Conservation (phyloP, 2,888 invertebrate genomes). For the Cordylochernes scorpioides region DNA sequence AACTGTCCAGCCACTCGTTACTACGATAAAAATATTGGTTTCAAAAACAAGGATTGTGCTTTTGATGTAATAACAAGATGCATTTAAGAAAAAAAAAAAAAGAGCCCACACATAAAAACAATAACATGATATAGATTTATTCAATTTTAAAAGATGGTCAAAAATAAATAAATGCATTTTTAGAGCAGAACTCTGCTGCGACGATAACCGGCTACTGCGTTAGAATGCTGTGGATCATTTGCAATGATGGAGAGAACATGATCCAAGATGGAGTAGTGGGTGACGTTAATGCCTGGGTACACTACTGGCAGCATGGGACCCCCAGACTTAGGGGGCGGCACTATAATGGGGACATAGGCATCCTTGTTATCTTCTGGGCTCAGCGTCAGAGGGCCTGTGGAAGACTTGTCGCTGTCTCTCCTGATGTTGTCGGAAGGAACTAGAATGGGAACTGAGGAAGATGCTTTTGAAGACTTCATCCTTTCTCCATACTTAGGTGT, state of each 20-base stretch:
- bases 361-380: too few species aligned
- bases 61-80: too few species aligned
- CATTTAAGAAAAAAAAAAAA: too few species aligned
- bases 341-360: background rate
- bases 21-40: too few species aligned
- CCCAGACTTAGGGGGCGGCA: background rate
- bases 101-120: too few species aligned
- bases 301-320: background rate
- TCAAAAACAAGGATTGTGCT: too few species aligned
- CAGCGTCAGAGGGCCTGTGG: background rate
- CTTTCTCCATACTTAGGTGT: background rate
- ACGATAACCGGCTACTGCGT: too few species aligned
- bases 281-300: slow-evolving; percentile 2
- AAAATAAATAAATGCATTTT: too few species aligned
- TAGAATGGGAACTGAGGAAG: background rate
- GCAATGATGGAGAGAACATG: slow-evolving; percentile 7
- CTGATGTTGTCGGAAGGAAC: background rate
- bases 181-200: too few species aligned
- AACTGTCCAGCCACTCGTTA: too few species aligned
- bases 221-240: slow-evolving; percentile 3
- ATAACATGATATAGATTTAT: too few species aligned
- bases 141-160: too few species aligned
- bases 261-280: slow-evolving; percentile 4
- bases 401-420: background rate
- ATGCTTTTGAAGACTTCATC: background rate